Conservation (phyloP, 2,888 invertebrate genomes). For the Suillia variegata region DNA sequence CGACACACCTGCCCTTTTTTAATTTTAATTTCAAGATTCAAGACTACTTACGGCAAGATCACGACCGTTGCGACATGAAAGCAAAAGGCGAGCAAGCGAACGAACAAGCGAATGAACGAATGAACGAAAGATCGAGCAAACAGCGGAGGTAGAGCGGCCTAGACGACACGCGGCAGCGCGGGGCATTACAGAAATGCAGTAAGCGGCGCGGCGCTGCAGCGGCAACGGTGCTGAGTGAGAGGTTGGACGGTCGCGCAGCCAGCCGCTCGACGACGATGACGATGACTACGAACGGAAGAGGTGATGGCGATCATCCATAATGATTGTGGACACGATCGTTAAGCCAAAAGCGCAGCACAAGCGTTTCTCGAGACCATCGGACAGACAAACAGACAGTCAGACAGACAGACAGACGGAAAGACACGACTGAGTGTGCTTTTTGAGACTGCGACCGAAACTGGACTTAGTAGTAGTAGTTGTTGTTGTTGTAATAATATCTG, state of each 20-base stretch:
- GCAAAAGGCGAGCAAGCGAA: constrained; percentile 11
- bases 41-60: constrained; percentile 60
- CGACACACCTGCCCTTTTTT: constrained; percentile 62
- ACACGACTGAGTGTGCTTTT: too few species aligned
- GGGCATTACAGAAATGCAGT: too few species aligned
- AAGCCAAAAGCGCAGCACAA: constrained; percentile 32
- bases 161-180: constrained; percentile 27
- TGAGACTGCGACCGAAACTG: background rate
- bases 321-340: constrained; percentile 58
- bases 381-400: background rate
- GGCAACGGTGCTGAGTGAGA: constrained; percentile 14
- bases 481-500: constrained; percentile 42
- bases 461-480: background rate
- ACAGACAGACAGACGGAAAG: too few species aligned
- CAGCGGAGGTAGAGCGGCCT: constrained; percentile 1
- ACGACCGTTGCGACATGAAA: constrained; percentile 46
- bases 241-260: background rate
- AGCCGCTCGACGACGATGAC: constrained; percentile 22
- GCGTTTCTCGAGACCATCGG: background rate
- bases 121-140: too few species aligned
- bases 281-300: constrained; percentile 32
- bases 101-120: background rate
- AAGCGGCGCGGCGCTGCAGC: background rate
- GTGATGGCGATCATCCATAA: constrained; percentile 55
- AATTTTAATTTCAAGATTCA: constrained; percentile 52